Percentiles rank a stretch among this genome's conserved stretches.
These are phyloP conservation scores for Cryptomyrus ogoouensis DNA, from an alignment of 2,113 vertebrate species.

Conservation along the genomic window DNA sequence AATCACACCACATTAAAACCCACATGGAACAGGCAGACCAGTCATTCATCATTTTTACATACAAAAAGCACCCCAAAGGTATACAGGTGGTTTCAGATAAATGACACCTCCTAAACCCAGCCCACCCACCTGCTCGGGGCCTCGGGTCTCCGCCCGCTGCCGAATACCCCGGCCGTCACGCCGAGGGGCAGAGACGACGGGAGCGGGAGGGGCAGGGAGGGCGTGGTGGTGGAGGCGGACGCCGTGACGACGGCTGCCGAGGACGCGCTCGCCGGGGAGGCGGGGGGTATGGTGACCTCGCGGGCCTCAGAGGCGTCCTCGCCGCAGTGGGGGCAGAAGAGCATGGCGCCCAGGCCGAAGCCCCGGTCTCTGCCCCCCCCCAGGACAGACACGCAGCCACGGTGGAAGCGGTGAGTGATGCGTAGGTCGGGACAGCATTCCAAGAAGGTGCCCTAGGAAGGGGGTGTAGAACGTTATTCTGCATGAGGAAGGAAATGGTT, in stretches of 20 bases:
- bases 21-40: background rate
- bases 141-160: constrained; percentile 53
- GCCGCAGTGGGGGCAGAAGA: constrained; percentile 87
- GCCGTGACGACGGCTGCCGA: constrained; percentile 66
- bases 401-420: constrained; percentile 85
- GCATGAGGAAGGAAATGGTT: background rate
- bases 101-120: background rate
- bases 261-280: constrained; percentile 49
- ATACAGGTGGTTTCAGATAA: background rate
- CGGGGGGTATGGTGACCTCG: constrained; percentile 72
- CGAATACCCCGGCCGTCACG: constrained; percentile 41
- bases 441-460: constrained; percentile 74
- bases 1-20: background rate
- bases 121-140: constrained; percentile 55
- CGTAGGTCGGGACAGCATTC: constrained; percentile 85
- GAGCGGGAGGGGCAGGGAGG: constrained; percentile 42
- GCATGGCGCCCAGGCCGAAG: constrained; percentile 60
- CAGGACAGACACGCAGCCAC: constrained; percentile 78
- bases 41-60: background rate
- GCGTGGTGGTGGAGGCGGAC: constrained; percentile 55
- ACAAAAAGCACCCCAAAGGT: background rate
- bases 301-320: constrained; percentile 85
- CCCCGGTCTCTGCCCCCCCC: constrained; percentile 55
- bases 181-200: constrained; percentile 43
- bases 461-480: background rate